Evolutionary conservation across 2,797 vertebrate species (phyloP), one percentile per base, ranked within the genome.

Genomic region (Gambelia wislizenii): DNA sequence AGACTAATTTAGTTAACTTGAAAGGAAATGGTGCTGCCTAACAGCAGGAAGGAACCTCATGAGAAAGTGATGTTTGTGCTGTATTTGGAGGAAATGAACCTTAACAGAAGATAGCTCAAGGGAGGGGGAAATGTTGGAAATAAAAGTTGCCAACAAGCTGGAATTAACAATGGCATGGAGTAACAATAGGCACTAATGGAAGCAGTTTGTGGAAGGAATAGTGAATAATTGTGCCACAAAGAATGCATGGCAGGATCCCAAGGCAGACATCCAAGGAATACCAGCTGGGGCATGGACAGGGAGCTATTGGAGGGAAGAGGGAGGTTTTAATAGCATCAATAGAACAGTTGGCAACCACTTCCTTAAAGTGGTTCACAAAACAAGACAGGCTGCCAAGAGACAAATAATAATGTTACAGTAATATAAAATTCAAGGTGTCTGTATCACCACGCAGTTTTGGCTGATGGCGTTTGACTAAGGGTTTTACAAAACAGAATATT

Each of bases 201-300:
- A 96, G 94, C 93, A 91, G 95, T 94, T 96, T 96, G 94, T 86
- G 95, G 95, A 96, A 96, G 93, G 94, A 95, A 96, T 96, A 94
- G 94, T 94, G 92, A 96, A 96, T 95, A 95, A 94, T 94, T 93
- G 93, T 94, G 95, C 94, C 94, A 94, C 96, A 95, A 95, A 94
- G 78, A 96, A 95, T 95, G 93, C 92, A 91, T 96, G 96, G 96
- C 96, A 96, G 93, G 88, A 92, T 95, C 92, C 96, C 96, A 96
- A 95, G 96, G 96, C 96, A 97, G 89, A 91, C 88, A 93, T 96
- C 96, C 96, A 97, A 96, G 95, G 95, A 95, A 91, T 95, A 95
- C 96, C 96, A 97, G 96, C 96, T 97, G 96, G 96, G 96, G 93
- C 92, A 94, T 92, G 93, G 94, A 95, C 95, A 96, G 94, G 94